Conservation (phyloP, 2,797 vertebrate genomes). For the Cirrhinus mrigala region DNA sequence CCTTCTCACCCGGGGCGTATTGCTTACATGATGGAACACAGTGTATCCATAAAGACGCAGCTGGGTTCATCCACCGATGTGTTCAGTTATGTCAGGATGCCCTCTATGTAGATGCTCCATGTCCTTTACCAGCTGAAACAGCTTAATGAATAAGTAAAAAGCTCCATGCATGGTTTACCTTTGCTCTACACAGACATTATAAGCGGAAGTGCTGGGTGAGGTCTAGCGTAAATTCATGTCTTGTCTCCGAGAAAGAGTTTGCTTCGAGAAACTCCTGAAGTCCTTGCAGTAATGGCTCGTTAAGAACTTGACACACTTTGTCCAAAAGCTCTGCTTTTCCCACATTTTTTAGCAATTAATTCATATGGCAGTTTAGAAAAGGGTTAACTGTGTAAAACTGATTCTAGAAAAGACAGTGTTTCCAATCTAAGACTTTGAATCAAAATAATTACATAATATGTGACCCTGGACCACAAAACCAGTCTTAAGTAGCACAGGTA, state of each 20-base stretch:
- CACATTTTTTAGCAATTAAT: slow-evolving; percentile 68
- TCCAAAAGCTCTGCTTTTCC: slow-evolving; percentile 64
- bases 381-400: background rate
- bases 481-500: too few relatives aligned
- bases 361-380: slow-evolving; percentile 65
- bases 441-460: background rate
- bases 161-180: slow-evolving; percentile 47
- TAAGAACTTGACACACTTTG: slow-evolving; percentile 67
- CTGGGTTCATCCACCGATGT: slow-evolving; percentile 61
- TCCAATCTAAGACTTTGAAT: background rate
- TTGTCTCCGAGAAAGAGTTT: slow-evolving; percentile 62
- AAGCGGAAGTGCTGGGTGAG: slow-evolving; percentile 47
- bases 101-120: slow-evolving; percentile 61
- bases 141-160: slow-evolving; percentile 72
- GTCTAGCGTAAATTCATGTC: slow-evolving; percentile 59
- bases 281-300: slow-evolving; percentile 71
- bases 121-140: slow-evolving; percentile 64
- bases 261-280: slow-evolving; percentile 63
- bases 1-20: slow-evolving; percentile 72
- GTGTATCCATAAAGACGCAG: slow-evolving; percentile 57
- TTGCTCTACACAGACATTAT: slow-evolving; percentile 51
- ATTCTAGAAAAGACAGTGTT: background rate
- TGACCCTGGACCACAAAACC: too few relatives aligned
- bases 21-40: slow-evolving; percentile 70
- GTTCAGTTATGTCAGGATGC: slow-evolving; percentile 61